Evolutionary conservation across 2,113 vertebrate genomes (phyloP).

Genomic region (human): GRCh38 chr5:67013001-67013500

Average conservation of each 20-base stretch:
- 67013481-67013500: too few relatives aligned
- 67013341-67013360: not conserved
- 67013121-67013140: not conserved
- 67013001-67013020: constrained; percentile 43
- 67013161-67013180: not conserved
- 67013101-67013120: not conserved
- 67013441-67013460: not conserved
- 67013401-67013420: not conserved
- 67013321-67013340: not conserved
- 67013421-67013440: not conserved
- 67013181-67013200: not conserved
- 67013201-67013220: not conserved
- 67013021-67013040: not conserved
- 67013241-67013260: not conserved
- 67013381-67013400: not conserved
- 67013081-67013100: constrained; percentile 51
- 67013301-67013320: not conserved
- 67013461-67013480: not conserved
- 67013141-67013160: not conserved
- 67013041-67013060: not conserved
- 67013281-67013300: not conserved
- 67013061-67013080: constrained; percentile 39
- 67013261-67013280: constrained; percentile 16
- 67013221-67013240: not conserved
- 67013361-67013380: not conserved